These are phyloP conservation scores for Poicephalus meyeri DNA, from an alignment of 2,113 vertebrate species.

Conservation along the genomic window DNA sequence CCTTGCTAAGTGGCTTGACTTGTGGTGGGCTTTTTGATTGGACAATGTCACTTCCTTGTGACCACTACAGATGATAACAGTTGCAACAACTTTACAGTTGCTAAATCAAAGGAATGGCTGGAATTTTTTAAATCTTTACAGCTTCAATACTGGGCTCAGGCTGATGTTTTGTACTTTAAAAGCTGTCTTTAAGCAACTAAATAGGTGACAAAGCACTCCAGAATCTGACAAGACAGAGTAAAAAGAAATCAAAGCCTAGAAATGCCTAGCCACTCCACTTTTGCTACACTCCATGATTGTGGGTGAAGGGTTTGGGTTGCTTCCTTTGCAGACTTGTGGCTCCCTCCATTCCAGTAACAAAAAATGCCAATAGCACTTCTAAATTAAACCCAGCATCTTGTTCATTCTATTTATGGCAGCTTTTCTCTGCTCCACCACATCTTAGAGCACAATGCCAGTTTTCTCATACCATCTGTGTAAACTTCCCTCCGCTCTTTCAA, in stretches of 20 bases:
- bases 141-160: not conserved
- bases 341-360: slow-evolving; percentile 42
- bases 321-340: slow-evolving; percentile 14
- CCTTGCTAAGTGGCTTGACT: slow-evolving; percentile 32
- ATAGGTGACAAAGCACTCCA: slow-evolving; percentile 45
- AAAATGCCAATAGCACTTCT: slow-evolving; percentile 39
- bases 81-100: slow-evolving; percentile 29
- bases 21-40: not conserved
- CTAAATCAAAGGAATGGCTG: slow-evolving; percentile 63
- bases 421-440: slow-evolving; percentile 26
- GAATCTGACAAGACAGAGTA: not conserved
- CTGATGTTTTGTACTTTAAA: slow-evolving; percentile 48
- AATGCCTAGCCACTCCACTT: slow-evolving; percentile 1
- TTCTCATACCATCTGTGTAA: slow-evolving; percentile 13
- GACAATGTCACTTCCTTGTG: slow-evolving; percentile 49
- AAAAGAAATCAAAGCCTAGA: not conserved
- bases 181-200: slow-evolving; percentile 17
- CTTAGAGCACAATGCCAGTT: not conserved
- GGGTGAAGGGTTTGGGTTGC: slow-evolving; percentile 5
- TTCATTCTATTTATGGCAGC: slow-evolving; percentile 29
- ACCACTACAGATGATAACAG: slow-evolving; percentile 63
- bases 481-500: not conserved
- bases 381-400: slow-evolving; percentile 50
- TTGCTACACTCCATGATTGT: not conserved
- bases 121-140: slow-evolving; percentile 51